Conservation (phyloP, 2,797 vertebrate genomes). For the Ptychadena robeensis region DNA sequence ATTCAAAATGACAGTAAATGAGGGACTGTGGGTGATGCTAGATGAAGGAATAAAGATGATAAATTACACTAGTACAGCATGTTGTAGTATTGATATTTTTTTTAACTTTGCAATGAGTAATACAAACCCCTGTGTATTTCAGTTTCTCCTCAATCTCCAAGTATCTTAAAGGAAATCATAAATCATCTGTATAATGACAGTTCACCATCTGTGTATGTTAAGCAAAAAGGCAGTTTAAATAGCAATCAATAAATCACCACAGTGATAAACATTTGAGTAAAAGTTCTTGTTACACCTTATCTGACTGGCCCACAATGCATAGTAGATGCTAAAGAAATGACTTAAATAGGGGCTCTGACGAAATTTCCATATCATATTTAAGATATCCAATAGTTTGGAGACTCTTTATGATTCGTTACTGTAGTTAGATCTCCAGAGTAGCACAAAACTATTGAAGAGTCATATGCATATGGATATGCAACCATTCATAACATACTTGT, state of each 20-base stretch:
- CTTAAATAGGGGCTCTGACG: too few species aligned
- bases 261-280: not conserved
- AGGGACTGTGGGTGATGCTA: not conserved
- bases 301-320: not conserved
- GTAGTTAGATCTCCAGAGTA: too few species aligned
- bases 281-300: not conserved
- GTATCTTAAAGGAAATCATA: slow-evolving; percentile 12
- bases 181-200: not conserved
- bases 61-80: not conserved
- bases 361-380: too few species aligned
- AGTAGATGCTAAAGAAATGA: not conserved
- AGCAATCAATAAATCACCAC: not conserved
- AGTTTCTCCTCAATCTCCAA: not conserved
- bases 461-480: too few species aligned
- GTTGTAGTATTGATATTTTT: not conserved
- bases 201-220: not conserved
- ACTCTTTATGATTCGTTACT: too few species aligned
- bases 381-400: not conserved
- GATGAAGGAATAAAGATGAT: not conserved
- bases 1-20: too few species aligned
- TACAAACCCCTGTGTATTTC: not conserved
- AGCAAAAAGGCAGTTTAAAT: not conserved
- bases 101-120: not conserved
- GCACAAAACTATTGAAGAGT: too few species aligned
- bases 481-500: too few species aligned